A percentile compares a stretch with the other conserved stretches of the same genome.
These are phyloP conservation scores for Pteria penguin DNA, from an alignment of 2,888 invertebrate genomes.

Conservation along the genomic window DNA sequence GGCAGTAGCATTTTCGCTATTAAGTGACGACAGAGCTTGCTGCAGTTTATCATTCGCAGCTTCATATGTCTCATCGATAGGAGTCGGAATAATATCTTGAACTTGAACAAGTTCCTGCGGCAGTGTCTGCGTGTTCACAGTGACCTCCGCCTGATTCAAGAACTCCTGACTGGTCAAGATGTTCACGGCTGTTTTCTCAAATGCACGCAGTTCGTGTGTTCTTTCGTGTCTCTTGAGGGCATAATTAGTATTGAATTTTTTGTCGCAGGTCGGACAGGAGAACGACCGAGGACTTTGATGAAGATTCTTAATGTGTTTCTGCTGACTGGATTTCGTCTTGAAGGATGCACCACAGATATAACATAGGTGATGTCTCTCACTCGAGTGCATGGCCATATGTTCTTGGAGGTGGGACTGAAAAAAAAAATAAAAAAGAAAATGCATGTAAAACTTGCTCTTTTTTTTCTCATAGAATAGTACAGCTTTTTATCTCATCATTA, in stretches of 20 bases:
- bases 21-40: constrained; percentile 17
- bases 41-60: constrained; percentile 26
- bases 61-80: constrained; percentile 26
- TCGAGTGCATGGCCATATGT: constrained; percentile 80
- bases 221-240: constrained; percentile 78
- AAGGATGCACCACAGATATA: constrained; percentile 82
- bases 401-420: constrained; percentile 77
- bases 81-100: constrained; percentile 31
- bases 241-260: constrained; percentile 80
- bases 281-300: constrained; percentile 79
- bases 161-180: constrained; percentile 4
- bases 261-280: constrained; percentile 76
- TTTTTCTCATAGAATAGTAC: too few relatives aligned
- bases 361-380: constrained; percentile 81
- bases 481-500: too few relatives aligned
- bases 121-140: constrained; percentile 4
- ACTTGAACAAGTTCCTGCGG: constrained; percentile 25
- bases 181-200: background rate
- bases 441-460: background rate
- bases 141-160: background rate
- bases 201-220: constrained; percentile 63
- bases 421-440: constrained; percentile 14
- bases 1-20: constrained; percentile 31
- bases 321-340: constrained; percentile 80
- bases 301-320: constrained; percentile 79